Percentiles rank a stretch among this genome's conserved stretches.
phyloP scores from a whole-genome alignment of 1,140 invertebrate genomes.

The Microvelia longipes region DNA sequence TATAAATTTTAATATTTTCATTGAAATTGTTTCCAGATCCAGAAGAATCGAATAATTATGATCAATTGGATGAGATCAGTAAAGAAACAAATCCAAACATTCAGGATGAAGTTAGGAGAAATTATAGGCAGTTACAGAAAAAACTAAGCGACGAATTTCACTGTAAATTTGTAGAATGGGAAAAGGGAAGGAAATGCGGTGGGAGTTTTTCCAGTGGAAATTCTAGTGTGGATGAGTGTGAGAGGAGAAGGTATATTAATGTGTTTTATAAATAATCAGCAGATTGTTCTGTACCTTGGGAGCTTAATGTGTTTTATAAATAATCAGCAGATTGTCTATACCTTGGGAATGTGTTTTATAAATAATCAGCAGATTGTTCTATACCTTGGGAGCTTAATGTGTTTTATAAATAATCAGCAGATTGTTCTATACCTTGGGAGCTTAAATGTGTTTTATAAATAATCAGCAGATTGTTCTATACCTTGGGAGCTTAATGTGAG shows the following conservation, averaged over 20 bases:
- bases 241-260: constrained; percentile 24
- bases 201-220: constrained; percentile 14
- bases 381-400: too few species aligned
- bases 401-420: too few species aligned
- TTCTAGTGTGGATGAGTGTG: constrained; percentile 23
- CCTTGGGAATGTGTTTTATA: too few species aligned
- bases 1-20: constrained; percentile 1
- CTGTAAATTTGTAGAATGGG: constrained; percentile 54
- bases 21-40: constrained; percentile 11
- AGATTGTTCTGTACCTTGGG: too few species aligned
- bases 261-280: too few species aligned
- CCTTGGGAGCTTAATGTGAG: too few species aligned
- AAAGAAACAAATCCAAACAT: constrained; percentile 15
- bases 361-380: too few species aligned
- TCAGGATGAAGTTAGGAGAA: constrained; percentile 38
- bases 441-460: too few species aligned
- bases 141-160: constrained; percentile 55
- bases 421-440: too few species aligned
- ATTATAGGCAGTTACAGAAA: constrained; percentile 45
- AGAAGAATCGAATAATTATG: constrained; percentile 20
- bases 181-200: constrained; percentile 33
- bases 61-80: constrained; percentile 15
- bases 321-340: too few species aligned
- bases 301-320: too few species aligned
- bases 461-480: too few species aligned